phyloP scores from a whole-genome alignment of 1,140 invertebrate species.

The Zophobas morio region DNA sequence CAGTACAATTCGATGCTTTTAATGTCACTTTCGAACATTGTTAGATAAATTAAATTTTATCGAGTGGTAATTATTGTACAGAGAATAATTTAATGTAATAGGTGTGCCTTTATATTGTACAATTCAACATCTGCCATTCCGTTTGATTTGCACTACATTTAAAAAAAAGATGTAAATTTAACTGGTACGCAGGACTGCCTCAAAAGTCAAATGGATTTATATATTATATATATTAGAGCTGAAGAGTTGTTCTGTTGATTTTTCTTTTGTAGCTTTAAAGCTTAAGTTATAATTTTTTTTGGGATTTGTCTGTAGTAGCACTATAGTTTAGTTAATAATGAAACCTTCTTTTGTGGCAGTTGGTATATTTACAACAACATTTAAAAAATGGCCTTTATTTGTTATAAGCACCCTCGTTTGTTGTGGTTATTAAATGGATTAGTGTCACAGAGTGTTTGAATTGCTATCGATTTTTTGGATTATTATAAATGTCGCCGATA shows the following conservation, averaged over 20 bases:
- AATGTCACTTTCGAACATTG: constrained; percentile 46
- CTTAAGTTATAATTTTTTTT: neutral
- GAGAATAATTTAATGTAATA: constrained; percentile 61
- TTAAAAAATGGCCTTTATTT: constrained; percentile 41
- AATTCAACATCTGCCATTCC: constrained; percentile 59
- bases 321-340: constrained; percentile 10
- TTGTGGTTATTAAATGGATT: constrained; percentile 23
- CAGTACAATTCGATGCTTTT: constrained; percentile 48
- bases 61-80: constrained; percentile 52
- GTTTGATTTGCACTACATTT: constrained; percentile 40
- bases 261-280: constrained; percentile 20
- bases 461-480: neutral
- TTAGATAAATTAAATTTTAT: constrained; percentile 44
- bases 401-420: constrained; percentile 43
- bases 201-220: constrained; percentile 28
- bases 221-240: constrained; percentile 7
- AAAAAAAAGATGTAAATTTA: constrained; percentile 17
- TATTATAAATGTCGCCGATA: neutral
- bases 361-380: constrained; percentile 40
- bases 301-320: neutral
- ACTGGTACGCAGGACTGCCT: constrained; percentile 34
- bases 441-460: constrained; percentile 10
- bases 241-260: constrained; percentile 32
- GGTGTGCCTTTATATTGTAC: constrained; percentile 66
- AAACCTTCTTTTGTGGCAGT: constrained; percentile 40